These are phyloP conservation scores for Brachyopa scutellaris DNA, from an alignment of 2,888 invertebrate species.

Conservation along the genomic window DNA sequence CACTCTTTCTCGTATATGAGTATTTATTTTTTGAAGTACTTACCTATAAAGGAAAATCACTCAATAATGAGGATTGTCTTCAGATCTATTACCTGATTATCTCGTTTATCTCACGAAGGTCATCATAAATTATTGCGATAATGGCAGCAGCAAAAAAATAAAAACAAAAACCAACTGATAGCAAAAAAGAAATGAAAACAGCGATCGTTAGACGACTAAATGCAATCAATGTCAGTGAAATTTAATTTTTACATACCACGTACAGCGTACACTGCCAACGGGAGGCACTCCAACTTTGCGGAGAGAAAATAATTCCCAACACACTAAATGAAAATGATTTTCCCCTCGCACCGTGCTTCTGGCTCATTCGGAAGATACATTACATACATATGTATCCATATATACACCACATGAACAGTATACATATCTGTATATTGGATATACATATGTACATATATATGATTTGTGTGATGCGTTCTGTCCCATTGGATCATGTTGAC, in stretches of 20 bases:
- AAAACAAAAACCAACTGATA: not conserved
- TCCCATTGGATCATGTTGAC: constrained; percentile 47
- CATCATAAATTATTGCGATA: constrained; percentile 25
- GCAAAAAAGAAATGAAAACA: constrained; percentile 24
- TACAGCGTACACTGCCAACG: not conserved
- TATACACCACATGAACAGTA: no score
- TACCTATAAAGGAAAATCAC: no score
- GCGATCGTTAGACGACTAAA: constrained; percentile 44
- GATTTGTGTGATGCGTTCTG: constrained; percentile 21
- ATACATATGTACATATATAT: no score
- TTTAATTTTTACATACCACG: constrained; percentile 70
- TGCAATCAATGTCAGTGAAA: constrained; percentile 72
- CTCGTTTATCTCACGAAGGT: not conserved
- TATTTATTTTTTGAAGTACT: no score
- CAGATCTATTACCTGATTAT: constrained; percentile 19
- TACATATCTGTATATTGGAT: no score
- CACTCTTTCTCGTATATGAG: no score
- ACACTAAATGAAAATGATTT: constrained; percentile 47
- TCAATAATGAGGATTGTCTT: constrained; percentile 32
- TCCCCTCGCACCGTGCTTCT: constrained; percentile 3
- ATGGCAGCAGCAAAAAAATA: not conserved
- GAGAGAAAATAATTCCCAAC: constrained; percentile 59
- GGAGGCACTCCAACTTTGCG: constrained; percentile 18
- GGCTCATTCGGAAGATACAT: not conserved
- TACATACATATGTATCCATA: no score